Percentiles rank a stretch among this genome's conserved stretches.
These are phyloP conservation scores for Coluber constrictor DNA, from an alignment of 2,797 vertebrate genomes.

Conservation along the genomic window DNA sequence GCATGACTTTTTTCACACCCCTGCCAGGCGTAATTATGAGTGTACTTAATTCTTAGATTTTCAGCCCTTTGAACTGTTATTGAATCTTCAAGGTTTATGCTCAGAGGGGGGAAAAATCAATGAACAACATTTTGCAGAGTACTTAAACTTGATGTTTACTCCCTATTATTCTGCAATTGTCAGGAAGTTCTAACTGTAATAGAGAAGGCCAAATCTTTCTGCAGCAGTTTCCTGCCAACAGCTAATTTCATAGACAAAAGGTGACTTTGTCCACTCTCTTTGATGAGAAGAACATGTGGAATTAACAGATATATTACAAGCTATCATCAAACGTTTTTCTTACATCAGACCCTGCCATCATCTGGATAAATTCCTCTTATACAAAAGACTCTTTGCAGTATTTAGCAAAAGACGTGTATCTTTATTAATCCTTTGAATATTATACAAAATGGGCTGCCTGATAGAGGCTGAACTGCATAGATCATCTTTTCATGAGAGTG, in stretches of 20 bases:
- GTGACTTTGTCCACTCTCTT: neutral
- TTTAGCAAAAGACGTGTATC: neutral
- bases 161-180: conserved; percentile 30
- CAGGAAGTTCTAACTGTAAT: conserved; percentile 27
- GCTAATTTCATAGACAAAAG: neutral
- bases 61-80: conserved; percentile 49
- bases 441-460: neutral
- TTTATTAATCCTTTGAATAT: neutral
- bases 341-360: neutral
- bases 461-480: neutral
- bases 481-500: neutral
- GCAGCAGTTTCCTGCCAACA: conserved; percentile 28
- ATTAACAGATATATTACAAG: conserved; percentile 22
- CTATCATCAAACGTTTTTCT: neutral
- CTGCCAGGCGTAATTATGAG: conserved; percentile 44
- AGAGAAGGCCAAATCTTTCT: conserved; percentile 25
- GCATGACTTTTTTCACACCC: conserved; percentile 29
- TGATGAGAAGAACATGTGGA: neutral
- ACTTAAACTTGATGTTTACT: conserved; percentile 20
- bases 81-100: conserved; percentile 37
- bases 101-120: conserved; percentile 22
- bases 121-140: conserved; percentile 22
- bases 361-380: conserved; percentile 15
- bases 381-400: conserved; percentile 13
- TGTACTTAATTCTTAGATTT: conserved; percentile 46